Base-by-base conservation (phyloP, 1,140 invertebrate species). In the Homalodisca vitripennis region DNA sequence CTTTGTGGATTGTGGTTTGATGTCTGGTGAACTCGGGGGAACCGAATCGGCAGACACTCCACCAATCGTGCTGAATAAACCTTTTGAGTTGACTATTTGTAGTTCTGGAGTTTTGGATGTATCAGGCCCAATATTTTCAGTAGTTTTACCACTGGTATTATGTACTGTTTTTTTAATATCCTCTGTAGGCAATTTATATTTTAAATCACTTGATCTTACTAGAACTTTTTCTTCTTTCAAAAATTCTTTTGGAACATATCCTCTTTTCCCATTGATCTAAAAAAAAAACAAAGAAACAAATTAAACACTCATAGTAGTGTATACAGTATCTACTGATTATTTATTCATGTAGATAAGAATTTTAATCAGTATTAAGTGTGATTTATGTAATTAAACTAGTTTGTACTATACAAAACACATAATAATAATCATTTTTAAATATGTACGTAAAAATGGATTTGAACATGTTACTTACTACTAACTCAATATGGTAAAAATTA, bases 241-340 rank as follows among this genome's bases (percentile, higher is more conserved):
- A 75, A 79, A 78, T 26, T 74, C 74, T 68, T 75, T 74, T 27
- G 78, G 78, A 70, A 79, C 78, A 72, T 79, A 80, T 10, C 79
- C 80, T 68, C 72, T 70, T 65, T 71, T 76, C 57, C 78, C 80
- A 73, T 77, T 73, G 24, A 79, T 57, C 78, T 80, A 69, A 48
- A 74, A 77, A 32, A 14, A 63, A 27, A n/a, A n/a, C n/a, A n/a
- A n/a, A n/a, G n/a, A n/a, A n/a, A n/a, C n/a, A n/a, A n/a, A n/a
- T n/a, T 41, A 41, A 10, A 17, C 34, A 41, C 17, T 6, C 17
- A 6, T 41, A 17, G 6, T 41, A 41, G 17, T 10, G 34, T 41
- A 41, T 41, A 41, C 17, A n/a, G n/a, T 41, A 41, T 10, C 34
- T 41, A 41, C 6, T 17, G 17, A 17, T 41, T 41, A 10, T 41